Evolutionary conservation across 2,797 vertebrate species (phyloP).

Genomic region (Phoeniculus purpureus): DNA sequence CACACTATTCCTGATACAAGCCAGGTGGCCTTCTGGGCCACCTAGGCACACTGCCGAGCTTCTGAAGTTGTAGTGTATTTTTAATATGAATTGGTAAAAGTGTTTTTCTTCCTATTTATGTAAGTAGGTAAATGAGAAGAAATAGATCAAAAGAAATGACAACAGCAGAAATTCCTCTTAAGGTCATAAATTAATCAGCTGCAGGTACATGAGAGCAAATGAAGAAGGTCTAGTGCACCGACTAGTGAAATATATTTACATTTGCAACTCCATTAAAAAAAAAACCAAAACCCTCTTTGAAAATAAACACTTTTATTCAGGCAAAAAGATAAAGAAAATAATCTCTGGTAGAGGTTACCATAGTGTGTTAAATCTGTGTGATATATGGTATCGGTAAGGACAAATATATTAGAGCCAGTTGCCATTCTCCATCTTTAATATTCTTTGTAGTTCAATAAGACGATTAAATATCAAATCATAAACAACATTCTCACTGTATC

Average conservation of each 20-base stretch:
- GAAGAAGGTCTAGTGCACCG: neutral
- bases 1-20: no score
- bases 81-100: conserved; percentile 15
- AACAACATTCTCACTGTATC: neutral
- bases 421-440: conserved; percentile 7
- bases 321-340: neutral
- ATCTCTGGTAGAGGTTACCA: conserved; percentile 17
- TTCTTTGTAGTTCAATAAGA: conserved; percentile 34
- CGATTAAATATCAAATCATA: conserved; percentile 40
- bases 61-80: neutral
- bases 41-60: neutral
- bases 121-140: conserved; percentile 36
- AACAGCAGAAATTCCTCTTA: conserved; percentile 6
- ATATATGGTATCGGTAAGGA: neutral
- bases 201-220: neutral
- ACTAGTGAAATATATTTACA: neutral
- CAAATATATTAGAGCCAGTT: neutral
- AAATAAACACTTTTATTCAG: neutral
- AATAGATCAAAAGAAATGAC: conserved; percentile 38
- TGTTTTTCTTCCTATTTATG: neutral
- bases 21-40: no score
- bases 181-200: conserved; percentile 42
- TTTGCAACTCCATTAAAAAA: neutral
- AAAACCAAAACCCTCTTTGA: neutral
- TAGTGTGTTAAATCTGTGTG: neutral